A percentile compares a stretch with the other conserved stretches of the same genome.
Conservation (phyloP, 2,888 invertebrate genomes). For the Stenichneumon culpator region DNA sequence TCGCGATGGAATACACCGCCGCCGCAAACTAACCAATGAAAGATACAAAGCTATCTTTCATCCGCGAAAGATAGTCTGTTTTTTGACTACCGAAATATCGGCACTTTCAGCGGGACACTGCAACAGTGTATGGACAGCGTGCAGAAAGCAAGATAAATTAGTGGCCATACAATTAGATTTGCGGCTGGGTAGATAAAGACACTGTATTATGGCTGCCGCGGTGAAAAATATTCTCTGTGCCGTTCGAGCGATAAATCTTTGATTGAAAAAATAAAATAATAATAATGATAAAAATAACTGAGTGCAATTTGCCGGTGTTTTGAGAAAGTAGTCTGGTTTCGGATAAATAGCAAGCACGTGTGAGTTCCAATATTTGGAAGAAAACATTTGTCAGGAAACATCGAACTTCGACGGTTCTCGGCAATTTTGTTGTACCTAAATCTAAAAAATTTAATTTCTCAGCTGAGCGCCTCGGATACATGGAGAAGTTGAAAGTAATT, state of each 20-base stretch:
- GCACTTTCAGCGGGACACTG: neutral
- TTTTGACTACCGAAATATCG: neutral
- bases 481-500: neutral
- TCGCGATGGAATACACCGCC: slow-evolving; percentile 23
- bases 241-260: neutral
- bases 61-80: neutral
- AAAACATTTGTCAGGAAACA: neutral
- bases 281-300: neutral
- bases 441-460: neutral
- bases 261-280: neutral
- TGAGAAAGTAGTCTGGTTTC: neutral
- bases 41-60: slow-evolving; percentile 21
- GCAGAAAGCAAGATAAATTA: neutral
- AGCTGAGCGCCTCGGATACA: neutral
- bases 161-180: neutral
- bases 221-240: neutral
- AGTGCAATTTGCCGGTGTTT: neutral
- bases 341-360: neutral
- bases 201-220: neutral
- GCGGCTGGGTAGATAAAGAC: neutral
- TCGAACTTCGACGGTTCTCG: neutral
- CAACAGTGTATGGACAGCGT: neutral
- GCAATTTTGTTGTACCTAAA: neutral
- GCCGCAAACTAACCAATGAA: slow-evolving; percentile 26
- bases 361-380: neutral